These are phyloP conservation scores for Drosophila orosa DNA, from an alignment of 1,140 invertebrate species.

Conservation along the genomic window DNA sequence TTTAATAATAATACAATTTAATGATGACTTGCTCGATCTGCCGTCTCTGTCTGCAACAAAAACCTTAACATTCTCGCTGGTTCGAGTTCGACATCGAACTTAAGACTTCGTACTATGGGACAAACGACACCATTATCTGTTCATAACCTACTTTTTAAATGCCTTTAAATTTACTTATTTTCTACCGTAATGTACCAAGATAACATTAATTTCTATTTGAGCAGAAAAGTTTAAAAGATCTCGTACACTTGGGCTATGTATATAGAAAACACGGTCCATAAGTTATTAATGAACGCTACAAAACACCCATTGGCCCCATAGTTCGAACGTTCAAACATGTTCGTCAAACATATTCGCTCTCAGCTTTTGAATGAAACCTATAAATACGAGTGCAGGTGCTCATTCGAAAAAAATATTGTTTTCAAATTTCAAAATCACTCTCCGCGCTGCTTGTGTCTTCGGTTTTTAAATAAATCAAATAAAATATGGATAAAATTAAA, in stretches of 20 bases:
- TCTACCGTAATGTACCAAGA: not conserved
- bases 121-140: not conserved
- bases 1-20: not conserved
- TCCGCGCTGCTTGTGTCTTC: conserved; percentile 13
- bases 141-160: not conserved
- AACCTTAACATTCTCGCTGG: not conserved
- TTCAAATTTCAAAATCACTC: conserved; percentile 1
- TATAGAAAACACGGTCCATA: not conserved
- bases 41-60: conserved; percentile 12
- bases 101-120: conserved; percentile 29
- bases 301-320: not conserved
- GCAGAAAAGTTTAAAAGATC: not conserved
- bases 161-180: not conserved
- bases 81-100: conserved; percentile 23
- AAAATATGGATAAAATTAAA: conserved; percentile 25
- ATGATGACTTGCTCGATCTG: not conserved
- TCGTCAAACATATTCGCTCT: conserved; percentile 1
- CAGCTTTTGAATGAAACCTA: conserved; percentile 1
- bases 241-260: too few relatives aligned
- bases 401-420: conserved; percentile 10
- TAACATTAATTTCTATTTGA: not conserved
- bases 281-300: not conserved
- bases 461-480: not conserved
- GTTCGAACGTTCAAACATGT: not conserved
- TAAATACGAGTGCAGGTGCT: conserved; percentile 6